Evolutionary conservation across 1,140 invertebrate species (phyloP).

Genomic region (Polypedilum pembai): DNA sequence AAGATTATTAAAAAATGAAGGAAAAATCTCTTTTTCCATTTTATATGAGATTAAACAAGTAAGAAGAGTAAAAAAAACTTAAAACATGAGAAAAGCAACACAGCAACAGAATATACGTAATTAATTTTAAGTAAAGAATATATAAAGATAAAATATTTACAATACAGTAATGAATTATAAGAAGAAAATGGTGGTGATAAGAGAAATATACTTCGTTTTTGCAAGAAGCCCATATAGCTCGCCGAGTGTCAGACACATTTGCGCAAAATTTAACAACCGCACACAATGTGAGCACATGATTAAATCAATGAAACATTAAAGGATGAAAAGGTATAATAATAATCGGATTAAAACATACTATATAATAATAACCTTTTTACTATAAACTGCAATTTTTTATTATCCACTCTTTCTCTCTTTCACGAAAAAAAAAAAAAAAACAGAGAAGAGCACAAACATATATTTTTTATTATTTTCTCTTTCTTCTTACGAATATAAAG

Average conservation of each 20-base stretch:
- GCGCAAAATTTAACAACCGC: constrained; percentile 22
- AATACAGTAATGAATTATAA: constrained; percentile 19
- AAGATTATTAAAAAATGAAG: constrained; percentile 14
- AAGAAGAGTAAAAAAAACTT: neutral
- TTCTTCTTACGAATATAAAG: neutral
- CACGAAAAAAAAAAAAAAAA: too few species aligned
- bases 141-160: constrained; percentile 15
- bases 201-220: constrained; percentile 44
- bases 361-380: constrained; percentile 16
- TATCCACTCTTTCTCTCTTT: constrained; percentile 25
- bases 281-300: neutral
- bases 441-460: too few species aligned
- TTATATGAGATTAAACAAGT: constrained; percentile 1
- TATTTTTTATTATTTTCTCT: constrained; percentile 27
- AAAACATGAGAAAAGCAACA: constrained; percentile 9
- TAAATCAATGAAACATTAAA: constrained; percentile 14
- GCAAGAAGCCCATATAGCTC: constrained; percentile 47
- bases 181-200: constrained; percentile 27
- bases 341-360: constrained; percentile 13
- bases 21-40: neutral
- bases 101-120: constrained; percentile 27
- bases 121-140: constrained; percentile 23
- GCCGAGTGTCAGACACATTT: constrained; percentile 36
- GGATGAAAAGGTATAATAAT: constrained; percentile 18
- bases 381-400: neutral